Conservation (phyloP, 1,140 invertebrate genomes). For the Eumeta japonica region DNA sequence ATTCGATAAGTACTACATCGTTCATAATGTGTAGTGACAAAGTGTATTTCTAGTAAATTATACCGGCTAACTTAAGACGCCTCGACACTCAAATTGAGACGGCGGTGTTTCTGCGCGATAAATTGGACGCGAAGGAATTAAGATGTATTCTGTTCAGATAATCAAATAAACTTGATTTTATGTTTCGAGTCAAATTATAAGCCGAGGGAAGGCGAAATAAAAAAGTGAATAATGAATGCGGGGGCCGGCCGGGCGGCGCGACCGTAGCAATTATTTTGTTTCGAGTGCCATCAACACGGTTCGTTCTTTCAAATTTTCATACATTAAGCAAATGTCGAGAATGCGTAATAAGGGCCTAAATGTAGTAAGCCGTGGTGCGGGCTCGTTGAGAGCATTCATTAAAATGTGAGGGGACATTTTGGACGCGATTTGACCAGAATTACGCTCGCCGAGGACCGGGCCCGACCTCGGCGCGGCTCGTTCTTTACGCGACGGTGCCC, state of each 20-base stretch:
- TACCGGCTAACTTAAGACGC: no score
- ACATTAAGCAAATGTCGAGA: constrained; percentile 56
- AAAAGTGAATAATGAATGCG: constrained; percentile 55
- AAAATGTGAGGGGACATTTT: constrained; percentile 18
- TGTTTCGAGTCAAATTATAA: constrained; percentile 57
- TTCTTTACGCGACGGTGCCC: no score
- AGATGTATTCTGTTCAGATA: no score
- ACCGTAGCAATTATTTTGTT: constrained; percentile 57
- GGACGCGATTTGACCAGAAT: no score
- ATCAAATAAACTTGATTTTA: constrained; percentile 58
- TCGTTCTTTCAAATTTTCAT: constrained; percentile 57
- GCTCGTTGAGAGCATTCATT: constrained; percentile 36
- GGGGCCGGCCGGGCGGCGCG: constrained; percentile 45
- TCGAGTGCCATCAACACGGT: constrained; percentile 55
- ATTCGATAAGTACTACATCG: no score
- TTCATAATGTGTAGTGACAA: no score
- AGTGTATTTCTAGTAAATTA: no score
- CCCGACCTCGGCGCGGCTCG: no score
- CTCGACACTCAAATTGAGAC: no score
- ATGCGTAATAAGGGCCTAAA: constrained; percentile 51
- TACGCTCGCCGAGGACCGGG: no score
- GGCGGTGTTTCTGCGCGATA: no score
- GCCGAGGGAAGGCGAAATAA: constrained; percentile 51
- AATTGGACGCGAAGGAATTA: no score
- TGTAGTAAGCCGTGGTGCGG: constrained; percentile 40